phyloP scores from a whole-genome alignment of 2,797 vertebrate species.

The Myotis pilosus region DNA sequence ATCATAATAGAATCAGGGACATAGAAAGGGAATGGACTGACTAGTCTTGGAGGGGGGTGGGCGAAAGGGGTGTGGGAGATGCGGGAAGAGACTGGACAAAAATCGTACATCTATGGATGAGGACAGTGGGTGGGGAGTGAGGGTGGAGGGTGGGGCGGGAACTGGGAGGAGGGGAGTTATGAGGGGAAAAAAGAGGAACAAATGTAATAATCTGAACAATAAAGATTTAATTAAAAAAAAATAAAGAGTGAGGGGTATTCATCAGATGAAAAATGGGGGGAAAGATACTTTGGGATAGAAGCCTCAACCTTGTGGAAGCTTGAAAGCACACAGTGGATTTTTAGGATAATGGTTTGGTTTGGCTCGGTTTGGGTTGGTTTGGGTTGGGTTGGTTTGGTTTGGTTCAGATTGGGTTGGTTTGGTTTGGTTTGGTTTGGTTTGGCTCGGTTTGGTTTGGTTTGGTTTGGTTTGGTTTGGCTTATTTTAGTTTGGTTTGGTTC shows the following conservation, averaged over 20 bases:
- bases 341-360: background rate
- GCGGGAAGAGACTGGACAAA: no score
- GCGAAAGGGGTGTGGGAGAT: no score
- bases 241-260: background rate
- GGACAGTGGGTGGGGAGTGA: no score
- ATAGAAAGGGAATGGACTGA: no score
- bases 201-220: no score
- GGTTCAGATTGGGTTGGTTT: background rate
- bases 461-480: background rate
- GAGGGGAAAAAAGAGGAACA: no score
- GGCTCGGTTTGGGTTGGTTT: background rate
- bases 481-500: background rate
- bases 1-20: no score
- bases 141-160: no score
- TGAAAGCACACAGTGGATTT: background rate
- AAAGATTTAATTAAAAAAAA: no score
- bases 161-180: no score
- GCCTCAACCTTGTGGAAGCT: background rate
- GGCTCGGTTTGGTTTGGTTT: background rate
- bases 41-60: no score
- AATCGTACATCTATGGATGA: no score
- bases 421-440: background rate
- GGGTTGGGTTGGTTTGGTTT: background rate
- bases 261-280: background rate
- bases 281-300: background rate